These are phyloP conservation scores for Drosophila sulfurigaster DNA, from an alignment of 1,140 invertebrate genomes.

Conservation along the genomic window DNA sequence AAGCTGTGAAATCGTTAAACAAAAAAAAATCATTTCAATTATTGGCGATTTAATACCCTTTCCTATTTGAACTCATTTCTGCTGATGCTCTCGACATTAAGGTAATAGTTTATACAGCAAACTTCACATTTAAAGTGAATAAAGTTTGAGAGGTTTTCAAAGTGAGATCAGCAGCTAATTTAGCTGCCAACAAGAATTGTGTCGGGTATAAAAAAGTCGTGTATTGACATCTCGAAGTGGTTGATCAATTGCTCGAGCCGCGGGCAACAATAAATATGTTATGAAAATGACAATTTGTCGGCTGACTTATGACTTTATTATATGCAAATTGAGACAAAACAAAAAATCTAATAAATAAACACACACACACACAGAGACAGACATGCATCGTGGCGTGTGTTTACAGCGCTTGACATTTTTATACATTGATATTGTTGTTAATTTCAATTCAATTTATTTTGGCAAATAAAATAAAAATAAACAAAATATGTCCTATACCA, in stretches of 20 bases:
- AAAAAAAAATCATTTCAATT: constrained; percentile 28
- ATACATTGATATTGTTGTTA: constrained; percentile 70
- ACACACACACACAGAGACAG: constrained; percentile 10
- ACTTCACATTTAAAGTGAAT: neutral
- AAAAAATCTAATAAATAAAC: constrained; percentile 32
- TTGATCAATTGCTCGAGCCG: constrained; percentile 22
- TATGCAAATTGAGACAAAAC: constrained; percentile 79
- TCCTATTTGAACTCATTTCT: neutral
- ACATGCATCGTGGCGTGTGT: constrained; percentile 40
- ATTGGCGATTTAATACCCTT: constrained; percentile 23
- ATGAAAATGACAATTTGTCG: constrained; percentile 73
- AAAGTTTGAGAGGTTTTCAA: neutral
- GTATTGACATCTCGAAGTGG: neutral
- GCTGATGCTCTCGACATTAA: neutral
- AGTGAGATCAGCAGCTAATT: neutral
- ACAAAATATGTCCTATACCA: neutral
- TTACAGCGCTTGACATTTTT: constrained; percentile 70
- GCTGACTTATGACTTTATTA: constrained; percentile 79
- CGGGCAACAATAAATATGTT: constrained; percentile 71
- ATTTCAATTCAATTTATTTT: constrained; percentile 61
- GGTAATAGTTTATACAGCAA: neutral
- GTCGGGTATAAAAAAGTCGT: constrained; percentile 37
- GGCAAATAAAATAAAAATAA: constrained; percentile 5
- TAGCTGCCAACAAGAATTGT: no score
- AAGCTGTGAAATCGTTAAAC: constrained; percentile 26